Conservation (phyloP, 2,113 vertebrate genomes). For the Oryzias celebensis region DNA sequence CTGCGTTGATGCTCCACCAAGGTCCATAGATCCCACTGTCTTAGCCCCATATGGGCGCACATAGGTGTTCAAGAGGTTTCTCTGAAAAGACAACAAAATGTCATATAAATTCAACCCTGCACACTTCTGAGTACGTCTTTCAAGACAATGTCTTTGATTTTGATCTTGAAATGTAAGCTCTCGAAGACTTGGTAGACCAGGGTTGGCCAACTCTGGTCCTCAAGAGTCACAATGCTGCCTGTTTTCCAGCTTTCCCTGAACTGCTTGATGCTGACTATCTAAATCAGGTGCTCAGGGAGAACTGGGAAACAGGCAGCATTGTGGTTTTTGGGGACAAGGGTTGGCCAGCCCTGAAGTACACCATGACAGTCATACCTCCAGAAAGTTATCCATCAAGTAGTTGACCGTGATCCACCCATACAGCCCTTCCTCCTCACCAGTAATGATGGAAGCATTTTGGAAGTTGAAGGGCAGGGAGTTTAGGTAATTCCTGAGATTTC, state of each 20-base stretch:
- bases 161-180: background rate
- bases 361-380: slow-evolving; percentile 77
- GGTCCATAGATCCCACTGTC: slow-evolving; percentile 89
- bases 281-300: too few relatives aligned
- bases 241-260: too few relatives aligned
- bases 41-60: slow-evolving; percentile 77
- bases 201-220: too few relatives aligned
- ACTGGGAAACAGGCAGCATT: too few relatives aligned
- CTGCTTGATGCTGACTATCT: too few relatives aligned
- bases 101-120: background rate
- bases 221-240: too few relatives aligned
- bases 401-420: slow-evolving; percentile 98
- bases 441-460: slow-evolving; percentile 89
- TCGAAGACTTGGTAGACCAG: too few relatives aligned
- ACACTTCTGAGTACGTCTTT: background rate
- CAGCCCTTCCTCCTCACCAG: slow-evolving; percentile 90
- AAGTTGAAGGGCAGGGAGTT: slow-evolving; percentile 85
- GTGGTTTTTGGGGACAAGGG: too few relatives aligned
- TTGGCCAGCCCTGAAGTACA: too few relatives aligned
- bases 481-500: slow-evolving; percentile 82
- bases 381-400: slow-evolving; percentile 93
- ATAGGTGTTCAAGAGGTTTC: slow-evolving; percentile 84
- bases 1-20: slow-evolving; percentile 95
- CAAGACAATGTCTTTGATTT: background rate
- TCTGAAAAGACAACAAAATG: slow-evolving; percentile 70